Evolutionary conservation across 1,140 invertebrate genomes (phyloP).

Genomic region (Lucilia sericata): DNA sequence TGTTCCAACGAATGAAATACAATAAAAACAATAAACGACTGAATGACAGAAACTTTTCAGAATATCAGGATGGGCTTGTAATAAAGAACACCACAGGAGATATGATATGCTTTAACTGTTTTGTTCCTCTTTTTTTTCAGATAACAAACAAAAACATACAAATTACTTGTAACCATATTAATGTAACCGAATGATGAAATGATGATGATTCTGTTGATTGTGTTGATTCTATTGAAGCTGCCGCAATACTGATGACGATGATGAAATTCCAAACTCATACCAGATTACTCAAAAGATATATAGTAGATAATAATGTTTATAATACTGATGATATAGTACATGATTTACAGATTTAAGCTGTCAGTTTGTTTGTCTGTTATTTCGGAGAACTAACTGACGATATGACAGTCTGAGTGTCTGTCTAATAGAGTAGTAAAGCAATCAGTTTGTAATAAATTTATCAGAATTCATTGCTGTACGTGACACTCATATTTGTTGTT

Average conservation of each 20-base stretch:
- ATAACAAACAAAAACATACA: neutral
- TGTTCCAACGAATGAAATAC: no score
- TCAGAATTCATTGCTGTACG: conserved; percentile 23
- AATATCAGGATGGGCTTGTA: no score
- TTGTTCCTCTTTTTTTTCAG: neutral
- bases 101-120: neutral
- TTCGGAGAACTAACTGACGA: no score
- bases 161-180: neutral
- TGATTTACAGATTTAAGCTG: no score
- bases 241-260: neutral
- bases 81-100: neutral
- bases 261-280: neutral
- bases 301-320: no score
- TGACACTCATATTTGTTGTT: neutral
- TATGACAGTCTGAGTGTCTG: neutral
- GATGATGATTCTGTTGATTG: neutral
- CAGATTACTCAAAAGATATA: neutral
- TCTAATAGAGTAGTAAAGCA: conserved; percentile 14
- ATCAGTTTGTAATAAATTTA: conserved; percentile 29
- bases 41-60: no score
- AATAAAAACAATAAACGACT: no score
- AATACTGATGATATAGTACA: no score
- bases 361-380: no score
- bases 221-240: no score
- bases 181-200: neutral